Base-by-base conservation (phyloP, 1,140 invertebrate species). In the Drosophila ironensis region DNA sequence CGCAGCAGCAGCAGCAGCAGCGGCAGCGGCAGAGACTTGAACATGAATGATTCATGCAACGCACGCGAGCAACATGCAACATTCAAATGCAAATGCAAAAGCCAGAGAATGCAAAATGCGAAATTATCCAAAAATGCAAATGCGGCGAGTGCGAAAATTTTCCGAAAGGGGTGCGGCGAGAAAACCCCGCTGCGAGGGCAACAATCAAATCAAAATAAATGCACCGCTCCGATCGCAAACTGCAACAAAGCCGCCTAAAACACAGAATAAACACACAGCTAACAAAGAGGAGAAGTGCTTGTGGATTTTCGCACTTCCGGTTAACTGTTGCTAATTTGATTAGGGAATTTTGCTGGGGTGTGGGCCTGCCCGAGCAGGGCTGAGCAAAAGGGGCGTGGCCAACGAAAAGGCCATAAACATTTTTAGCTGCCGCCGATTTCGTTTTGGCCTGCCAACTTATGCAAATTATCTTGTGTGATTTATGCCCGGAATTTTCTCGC, bases 181-280 rank as follows among this genome's bases (percentile, higher is more conserved):
- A 38, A 45, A 44, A 16, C 30, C 77, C 77, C 76, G 76, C 68
- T 81, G 42, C 37, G 60, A 63, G 76, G 75, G 38, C 61, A 76
- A 81, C 77, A 82, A 82, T 82, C 77, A 82, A 82, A 82, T 82
- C 73, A 60, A 84, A 84, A 84, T 82, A 82, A 82, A 81, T 76
- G 77, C 77, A 81, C 50, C 76, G 27, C 70, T 69, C 40, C 40
- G 48, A 27, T 27, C 7, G 48, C 25, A 22, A 71, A 56, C 24
- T 67, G 53, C 74, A 77, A 64, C 60, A 68, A 68, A 69, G 66
- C 24, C 40, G 17, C 30, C 19, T 46, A 78, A 53, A 67, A 20
- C 5, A 22, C 5, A 3, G 5, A 2, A 41, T 28, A 68, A 69
- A 69, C 69, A 81, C 33, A 54, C 37, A 22, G 11, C 70, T 44